phyloP scores from a whole-genome alignment of 2,113 vertebrate species.

The Trachemys scripta region DNA sequence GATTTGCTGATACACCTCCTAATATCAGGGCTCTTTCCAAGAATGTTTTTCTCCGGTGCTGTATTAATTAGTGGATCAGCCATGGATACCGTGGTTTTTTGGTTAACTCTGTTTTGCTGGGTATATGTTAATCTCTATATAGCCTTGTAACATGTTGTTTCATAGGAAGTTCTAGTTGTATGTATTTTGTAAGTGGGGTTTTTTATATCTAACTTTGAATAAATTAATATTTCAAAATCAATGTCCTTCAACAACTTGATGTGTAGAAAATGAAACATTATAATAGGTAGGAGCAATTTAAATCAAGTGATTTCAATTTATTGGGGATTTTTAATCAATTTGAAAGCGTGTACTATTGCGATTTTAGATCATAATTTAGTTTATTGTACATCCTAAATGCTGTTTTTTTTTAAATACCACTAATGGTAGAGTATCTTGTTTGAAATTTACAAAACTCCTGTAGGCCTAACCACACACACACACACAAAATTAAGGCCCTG shows the following conservation, averaged over 20 bases:
- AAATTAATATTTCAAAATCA: neutral
- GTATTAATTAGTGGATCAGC: neutral
- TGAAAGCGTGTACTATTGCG: neutral
- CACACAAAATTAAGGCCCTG: neutral
- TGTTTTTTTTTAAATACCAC: neutral
- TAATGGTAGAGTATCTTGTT: neutral
- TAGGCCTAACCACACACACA: no score
- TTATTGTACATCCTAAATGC: neutral
- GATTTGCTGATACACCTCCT: neutral
- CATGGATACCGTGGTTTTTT: neutral
- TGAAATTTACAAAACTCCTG: neutral
- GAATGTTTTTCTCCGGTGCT: neutral
- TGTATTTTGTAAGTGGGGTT: neutral
- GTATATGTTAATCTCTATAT: neutral
- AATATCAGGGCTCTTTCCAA: neutral
- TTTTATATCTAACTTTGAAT: neutral
- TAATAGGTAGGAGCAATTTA: neutral
- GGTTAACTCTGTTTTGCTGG: neutral
- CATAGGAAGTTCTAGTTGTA: neutral
- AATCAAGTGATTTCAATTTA: neutral
- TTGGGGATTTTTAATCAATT: neutral
- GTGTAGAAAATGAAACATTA: neutral
- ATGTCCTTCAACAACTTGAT: neutral
- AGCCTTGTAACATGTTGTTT: neutral
- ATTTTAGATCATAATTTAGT: neutral